These are phyloP conservation scores for Sturmia bella DNA, from an alignment of 2,888 invertebrate genomes.

Conservation along the genomic window DNA sequence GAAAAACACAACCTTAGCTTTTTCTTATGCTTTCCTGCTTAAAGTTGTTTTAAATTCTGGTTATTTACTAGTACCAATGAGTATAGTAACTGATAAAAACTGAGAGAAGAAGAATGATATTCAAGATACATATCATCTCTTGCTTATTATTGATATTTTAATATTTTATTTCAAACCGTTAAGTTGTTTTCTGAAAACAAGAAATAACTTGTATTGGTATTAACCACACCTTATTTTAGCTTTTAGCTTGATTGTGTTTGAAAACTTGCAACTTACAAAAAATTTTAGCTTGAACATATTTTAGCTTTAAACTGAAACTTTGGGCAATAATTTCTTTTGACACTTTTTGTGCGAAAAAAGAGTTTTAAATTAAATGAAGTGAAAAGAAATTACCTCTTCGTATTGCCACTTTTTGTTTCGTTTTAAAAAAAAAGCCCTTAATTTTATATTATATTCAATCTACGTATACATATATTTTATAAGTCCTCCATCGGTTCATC, in stretches of 20 bases:
- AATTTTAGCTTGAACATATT: conserved; percentile 19
- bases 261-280: conserved; percentile 16
- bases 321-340: too few species aligned
- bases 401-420: too few species aligned
- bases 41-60: conserved; percentile 34
- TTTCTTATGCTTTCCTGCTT: conserved; percentile 44
- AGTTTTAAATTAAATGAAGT: too few species aligned
- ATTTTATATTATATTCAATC: too few species aligned
- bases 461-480: too few species aligned
- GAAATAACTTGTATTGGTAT: conserved; percentile 49
- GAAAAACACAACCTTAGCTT: conserved; percentile 1
- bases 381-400: too few species aligned
- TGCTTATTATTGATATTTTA: conserved; percentile 64
- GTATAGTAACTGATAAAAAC: conserved; percentile 4
- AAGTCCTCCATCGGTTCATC: too few species aligned
- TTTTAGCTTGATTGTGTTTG: conserved; percentile 1
- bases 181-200: conserved; percentile 18
- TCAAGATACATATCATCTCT: conserved; percentile 67
- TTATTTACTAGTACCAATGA: not conserved
- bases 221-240: conserved; percentile 52
- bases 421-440: too few species aligned
- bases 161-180: conserved; percentile 16
- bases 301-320: too few species aligned
- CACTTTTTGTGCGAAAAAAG: too few species aligned
- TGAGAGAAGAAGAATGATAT: conserved; percentile 22